Conservation (phyloP, 2,888 invertebrate genomes). For the Cryptocephalus primarius region DNA sequence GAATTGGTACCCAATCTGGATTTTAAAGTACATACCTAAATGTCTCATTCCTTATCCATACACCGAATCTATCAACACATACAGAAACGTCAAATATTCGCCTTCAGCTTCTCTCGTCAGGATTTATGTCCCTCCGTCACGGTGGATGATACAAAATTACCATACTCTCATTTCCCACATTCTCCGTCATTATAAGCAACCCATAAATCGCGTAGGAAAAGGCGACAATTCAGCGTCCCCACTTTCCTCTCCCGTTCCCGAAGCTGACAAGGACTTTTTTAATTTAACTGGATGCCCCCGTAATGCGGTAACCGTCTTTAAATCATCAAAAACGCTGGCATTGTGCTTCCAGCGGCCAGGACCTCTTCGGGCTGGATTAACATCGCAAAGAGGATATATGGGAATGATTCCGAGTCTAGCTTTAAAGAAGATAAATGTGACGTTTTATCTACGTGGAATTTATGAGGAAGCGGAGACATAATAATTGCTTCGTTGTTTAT, state of each 20-base stretch:
- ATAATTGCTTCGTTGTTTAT: conserved; percentile 36
- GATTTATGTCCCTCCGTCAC: too few relatives aligned
- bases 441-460: conserved; percentile 36
- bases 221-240: conserved; percentile 14
- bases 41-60: too few relatives aligned
- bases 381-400: conserved; percentile 34
- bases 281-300: conserved; percentile 19
- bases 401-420: conserved; percentile 32
- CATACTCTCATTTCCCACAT: conserved; percentile 3
- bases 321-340: conserved; percentile 36
- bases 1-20: too few relatives aligned
- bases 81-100: too few relatives aligned
- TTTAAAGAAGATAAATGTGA: conserved; percentile 38
- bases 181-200: conserved; percentile 6
- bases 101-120: too few relatives aligned
- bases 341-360: conserved; percentile 18
- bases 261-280: conserved; percentile 26
- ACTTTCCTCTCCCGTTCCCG: conserved; percentile 7
- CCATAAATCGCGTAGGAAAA: conserved; percentile 11
- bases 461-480: conserved; percentile 31
- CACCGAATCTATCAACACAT: too few relatives aligned
- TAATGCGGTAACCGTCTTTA: conserved; percentile 25
- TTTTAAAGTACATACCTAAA: too few relatives aligned
- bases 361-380: conserved; percentile 28
- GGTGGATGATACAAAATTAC: too few relatives aligned